Conservation (phyloP, 1,140 invertebrate genomes). For the Gonioctena quinquepunctata region DNA sequence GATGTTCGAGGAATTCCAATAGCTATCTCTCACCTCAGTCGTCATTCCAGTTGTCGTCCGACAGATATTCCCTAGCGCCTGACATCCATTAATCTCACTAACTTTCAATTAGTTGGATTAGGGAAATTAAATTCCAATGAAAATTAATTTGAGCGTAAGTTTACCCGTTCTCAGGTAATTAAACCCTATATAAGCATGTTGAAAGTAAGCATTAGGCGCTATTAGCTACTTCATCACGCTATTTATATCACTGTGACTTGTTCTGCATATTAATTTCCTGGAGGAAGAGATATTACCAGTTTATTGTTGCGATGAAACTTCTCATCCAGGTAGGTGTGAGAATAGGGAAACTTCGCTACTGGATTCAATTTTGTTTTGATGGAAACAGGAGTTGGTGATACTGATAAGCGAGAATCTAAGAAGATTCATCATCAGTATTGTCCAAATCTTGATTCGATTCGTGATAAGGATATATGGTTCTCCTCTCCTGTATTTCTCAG, state of each 20-base stretch:
- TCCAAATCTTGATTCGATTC: too few species aligned
- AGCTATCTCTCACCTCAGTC: neutral
- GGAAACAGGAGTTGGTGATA: neutral
- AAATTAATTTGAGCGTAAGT: constrained; percentile 15
- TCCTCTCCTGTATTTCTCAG: too few species aligned
- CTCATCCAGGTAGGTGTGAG: neutral
- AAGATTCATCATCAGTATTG: neutral
- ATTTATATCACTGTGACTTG: neutral
- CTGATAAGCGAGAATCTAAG: neutral
- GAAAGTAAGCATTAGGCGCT: neutral
- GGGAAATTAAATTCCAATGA: constrained; percentile 21
- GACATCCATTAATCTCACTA: constrained; percentile 12
- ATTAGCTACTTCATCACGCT: constrained; percentile 4
- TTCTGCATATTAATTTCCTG: neutral
- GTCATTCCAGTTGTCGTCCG: neutral
- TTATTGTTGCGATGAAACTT: neutral
- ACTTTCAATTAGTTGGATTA: constrained; percentile 15
- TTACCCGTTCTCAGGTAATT: neutral
- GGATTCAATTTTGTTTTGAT: neutral
- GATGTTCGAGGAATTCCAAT: too few species aligned
- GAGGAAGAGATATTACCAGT: neutral
- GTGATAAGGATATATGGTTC: too few species aligned
- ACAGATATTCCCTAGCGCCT: neutral
- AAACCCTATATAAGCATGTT: constrained; percentile 5
- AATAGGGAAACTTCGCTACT: neutral